Evolutionary conservation across 2,888 invertebrate species (phyloP).

Genomic region (Monochamus alternatus): DNA sequence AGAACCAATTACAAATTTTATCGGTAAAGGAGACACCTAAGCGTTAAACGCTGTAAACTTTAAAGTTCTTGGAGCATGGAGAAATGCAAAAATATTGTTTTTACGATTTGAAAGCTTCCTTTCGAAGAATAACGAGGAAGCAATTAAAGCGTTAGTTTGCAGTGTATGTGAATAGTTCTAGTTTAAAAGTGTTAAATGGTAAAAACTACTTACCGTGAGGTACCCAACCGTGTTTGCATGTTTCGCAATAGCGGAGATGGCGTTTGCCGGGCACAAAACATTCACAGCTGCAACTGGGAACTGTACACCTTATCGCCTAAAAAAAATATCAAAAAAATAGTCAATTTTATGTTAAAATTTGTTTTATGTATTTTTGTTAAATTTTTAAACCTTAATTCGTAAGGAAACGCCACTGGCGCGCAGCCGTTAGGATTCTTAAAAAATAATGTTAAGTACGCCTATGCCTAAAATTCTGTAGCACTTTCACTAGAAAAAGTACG

Average conservation of each 20-base stretch:
- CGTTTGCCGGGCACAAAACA: conserved; percentile 81
- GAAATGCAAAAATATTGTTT: conserved; percentile 30
- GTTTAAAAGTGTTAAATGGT: conserved; percentile 38
- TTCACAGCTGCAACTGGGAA: conserved; percentile 79
- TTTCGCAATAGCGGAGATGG: conserved; percentile 79
- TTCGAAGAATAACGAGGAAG: conserved; percentile 29
- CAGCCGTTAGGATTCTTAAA: too few relatives aligned
- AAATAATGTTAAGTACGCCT: too few relatives aligned
- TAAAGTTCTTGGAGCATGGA: conserved; percentile 9
- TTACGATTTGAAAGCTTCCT: conserved; percentile 32
- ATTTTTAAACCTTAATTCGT: too few relatives aligned
- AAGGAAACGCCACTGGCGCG: too few relatives aligned
- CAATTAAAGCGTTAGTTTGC: conserved; percentile 48
- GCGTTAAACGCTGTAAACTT: not conserved
- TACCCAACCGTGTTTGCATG: conserved; percentile 83
- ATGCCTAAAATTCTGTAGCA: too few relatives aligned
- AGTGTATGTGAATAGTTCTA: conserved; percentile 37
- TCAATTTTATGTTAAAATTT: too few relatives aligned
- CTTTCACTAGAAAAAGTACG: too few relatives aligned
- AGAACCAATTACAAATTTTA: too few relatives aligned
- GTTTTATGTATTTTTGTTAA: too few relatives aligned
- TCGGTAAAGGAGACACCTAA: too few relatives aligned
- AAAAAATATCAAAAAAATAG: conserved; percentile 61
- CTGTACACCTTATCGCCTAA: conserved; percentile 79
- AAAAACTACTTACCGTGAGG: conserved; percentile 78